A percentile compares a stretch with the other conserved stretches of the same genome.
Evolutionary conservation across 2,113 vertebrate genomes (phyloP).

Genomic region (Butorides virescens): DNA sequence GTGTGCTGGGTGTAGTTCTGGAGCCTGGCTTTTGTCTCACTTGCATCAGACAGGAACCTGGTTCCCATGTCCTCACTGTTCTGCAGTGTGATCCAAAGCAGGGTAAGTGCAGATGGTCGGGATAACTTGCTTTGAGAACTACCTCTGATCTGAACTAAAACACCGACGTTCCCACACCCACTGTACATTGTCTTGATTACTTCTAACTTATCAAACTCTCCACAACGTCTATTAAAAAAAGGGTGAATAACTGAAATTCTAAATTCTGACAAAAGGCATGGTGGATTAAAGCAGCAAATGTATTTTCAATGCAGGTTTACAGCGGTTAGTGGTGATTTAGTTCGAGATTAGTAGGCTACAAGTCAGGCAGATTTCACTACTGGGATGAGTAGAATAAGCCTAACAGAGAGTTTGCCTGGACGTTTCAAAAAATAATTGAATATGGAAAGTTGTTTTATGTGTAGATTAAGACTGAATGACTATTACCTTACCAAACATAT

Average conservation of each 20-base stretch:
- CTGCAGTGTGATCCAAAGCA: not conserved
- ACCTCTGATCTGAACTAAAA: not conserved
- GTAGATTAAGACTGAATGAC: not conserved
- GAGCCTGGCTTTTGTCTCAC: not conserved
- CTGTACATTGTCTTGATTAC: not conserved
- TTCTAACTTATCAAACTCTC: not conserved
- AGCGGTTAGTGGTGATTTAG: not conserved
- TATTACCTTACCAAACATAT: not conserved
- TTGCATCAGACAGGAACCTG: not conserved
- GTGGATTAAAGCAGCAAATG: not conserved
- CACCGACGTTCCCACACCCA: not conserved
- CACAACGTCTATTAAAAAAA: not conserved
- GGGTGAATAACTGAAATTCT: not conserved
- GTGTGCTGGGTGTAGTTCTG: not conserved
- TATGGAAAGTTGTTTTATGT: not conserved
- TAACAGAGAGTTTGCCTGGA: fast-evolving
- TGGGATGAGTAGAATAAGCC: not conserved
- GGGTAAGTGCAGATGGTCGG: not conserved
- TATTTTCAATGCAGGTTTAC: not conserved
- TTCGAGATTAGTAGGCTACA: not conserved
- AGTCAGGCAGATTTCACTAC: not conserved
- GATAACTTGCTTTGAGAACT: not conserved
- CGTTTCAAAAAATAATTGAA: not conserved
- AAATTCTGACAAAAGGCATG: not conserved
- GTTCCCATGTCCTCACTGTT: fast-evolving